Evolutionary conservation across 2,797 vertebrate genomes (phyloP), one percentile per base, ranked within the genome.

Genomic region (Hipposideros larvatus): DNA sequence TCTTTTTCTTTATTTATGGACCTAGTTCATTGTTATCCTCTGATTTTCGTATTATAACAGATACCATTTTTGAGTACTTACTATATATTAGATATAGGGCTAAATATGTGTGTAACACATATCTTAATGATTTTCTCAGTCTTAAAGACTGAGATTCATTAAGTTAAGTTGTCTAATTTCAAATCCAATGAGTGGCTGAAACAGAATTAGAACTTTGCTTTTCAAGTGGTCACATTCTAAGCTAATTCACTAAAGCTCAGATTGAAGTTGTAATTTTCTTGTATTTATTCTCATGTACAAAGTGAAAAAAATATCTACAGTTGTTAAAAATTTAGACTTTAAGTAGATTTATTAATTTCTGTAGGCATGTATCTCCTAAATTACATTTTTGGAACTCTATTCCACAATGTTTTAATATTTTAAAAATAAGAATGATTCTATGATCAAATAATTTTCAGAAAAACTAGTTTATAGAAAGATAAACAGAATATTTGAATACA

Each of bases 291-390:
- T 90, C 9, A n/a, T 46, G 34, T 77, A 73, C 43, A 80, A 65
- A 61, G 73, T 93, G 34, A 85, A 74, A 95, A 73, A 31, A 14
- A 26, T 71, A 7, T 61, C 73, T 82, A 11, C 6, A 46, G 28
- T 80, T 73, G 14, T 94, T 86, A 88, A 82, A 93, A 91, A 77
- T 71, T 82, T 68, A 94, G 11, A 5, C 19, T 83, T 87, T 53
- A 70, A 1, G 18, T 41, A 77, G 37, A 94, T 65, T 65, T 48
- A 65, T 51, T 87, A 83, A 63, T 63, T 73, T 90, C 31, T 63
- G 2, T 57, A 59, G 31, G 3, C 16, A 16, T 37, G 41, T 61
- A 10, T 43, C 61, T 87, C 46, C 14, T 57, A 83, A 94, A 74
- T 78, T 87, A 68, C 46, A 83, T 77, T 73, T 51, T 86, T 90